Conservation (phyloP, 2,888 invertebrate genomes). For the Parnassius orleans region DNA sequence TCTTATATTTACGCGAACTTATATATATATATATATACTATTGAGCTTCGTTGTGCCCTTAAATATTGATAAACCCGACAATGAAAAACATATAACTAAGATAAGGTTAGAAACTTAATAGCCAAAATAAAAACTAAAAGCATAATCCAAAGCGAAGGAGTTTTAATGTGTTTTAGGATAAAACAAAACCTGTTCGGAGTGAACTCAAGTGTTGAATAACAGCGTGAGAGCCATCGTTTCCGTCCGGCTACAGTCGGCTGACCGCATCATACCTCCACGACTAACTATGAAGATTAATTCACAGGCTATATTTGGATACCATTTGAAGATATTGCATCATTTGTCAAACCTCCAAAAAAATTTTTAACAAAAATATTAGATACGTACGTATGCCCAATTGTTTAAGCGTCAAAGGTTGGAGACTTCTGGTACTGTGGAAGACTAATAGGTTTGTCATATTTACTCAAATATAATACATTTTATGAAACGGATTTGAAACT, state of each 20-base stretch:
- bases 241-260: constrained; percentile 29
- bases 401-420: too few species aligned
- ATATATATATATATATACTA: too few species aligned
- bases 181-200: constrained; percentile 43
- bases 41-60: constrained; percentile 12
- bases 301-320: neutral
- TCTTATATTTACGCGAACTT: too few species aligned
- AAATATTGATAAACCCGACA: constrained; percentile 7
- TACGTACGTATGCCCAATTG: too few species aligned
- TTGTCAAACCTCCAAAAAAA: too few species aligned
- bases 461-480: too few species aligned
- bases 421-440: too few species aligned
- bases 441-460: too few species aligned
- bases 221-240: constrained; percentile 39
- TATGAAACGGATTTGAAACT: too few species aligned
- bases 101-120: constrained; percentile 21
- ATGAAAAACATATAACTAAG: constrained; percentile 10
- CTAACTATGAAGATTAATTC: too few species aligned
- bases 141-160: constrained; percentile 30
- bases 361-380: too few species aligned
- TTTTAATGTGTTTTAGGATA: constrained; percentile 41
- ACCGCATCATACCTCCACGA: constrained; percentile 30
- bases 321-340: too few species aligned
- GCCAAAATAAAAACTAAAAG: constrained; percentile 18
- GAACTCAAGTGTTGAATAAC: constrained; percentile 43